phyloP scores from a whole-genome alignment of 2,113 vertebrate species.

The Sinocyclocheilus maitianheensis region DNA sequence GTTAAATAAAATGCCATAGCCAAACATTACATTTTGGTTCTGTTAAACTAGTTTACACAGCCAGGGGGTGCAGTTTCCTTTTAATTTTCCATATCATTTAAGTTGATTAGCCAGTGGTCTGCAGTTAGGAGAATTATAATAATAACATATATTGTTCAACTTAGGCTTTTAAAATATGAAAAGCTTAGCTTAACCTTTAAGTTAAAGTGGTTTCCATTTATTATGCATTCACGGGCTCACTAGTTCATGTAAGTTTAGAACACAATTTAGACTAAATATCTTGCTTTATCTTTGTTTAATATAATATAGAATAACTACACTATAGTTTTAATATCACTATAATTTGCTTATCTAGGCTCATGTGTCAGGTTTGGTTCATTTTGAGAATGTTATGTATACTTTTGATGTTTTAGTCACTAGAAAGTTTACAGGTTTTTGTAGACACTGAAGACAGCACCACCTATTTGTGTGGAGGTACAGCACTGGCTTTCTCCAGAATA shows the following conservation, averaged over 20 bases:
- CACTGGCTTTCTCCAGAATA: background rate
- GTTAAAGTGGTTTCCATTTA: background rate
- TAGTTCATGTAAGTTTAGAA: background rate
- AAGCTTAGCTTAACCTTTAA: background rate
- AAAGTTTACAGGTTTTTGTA: background rate
- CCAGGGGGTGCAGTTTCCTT: constrained; percentile 31
- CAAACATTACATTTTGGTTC: background rate
- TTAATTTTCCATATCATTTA: background rate
- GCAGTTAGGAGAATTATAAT: background rate
- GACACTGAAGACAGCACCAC: background rate
- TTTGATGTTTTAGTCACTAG: background rate
- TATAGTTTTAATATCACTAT: background rate
- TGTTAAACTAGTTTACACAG: background rate
- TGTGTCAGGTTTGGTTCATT: background rate
- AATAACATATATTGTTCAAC: background rate
- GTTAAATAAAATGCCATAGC: background rate
- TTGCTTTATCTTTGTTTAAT: background rate
- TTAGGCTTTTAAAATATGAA: background rate
- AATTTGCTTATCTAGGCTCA: background rate
- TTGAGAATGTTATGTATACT: background rate
- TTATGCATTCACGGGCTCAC: background rate
- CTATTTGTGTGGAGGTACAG: background rate
- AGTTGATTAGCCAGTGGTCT: background rate
- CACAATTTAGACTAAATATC: background rate
- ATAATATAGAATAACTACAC: background rate